These are phyloP conservation scores for Gouania willdenowi DNA, from an alignment of 2,797 vertebrate species.

Conservation along the genomic window DNA sequence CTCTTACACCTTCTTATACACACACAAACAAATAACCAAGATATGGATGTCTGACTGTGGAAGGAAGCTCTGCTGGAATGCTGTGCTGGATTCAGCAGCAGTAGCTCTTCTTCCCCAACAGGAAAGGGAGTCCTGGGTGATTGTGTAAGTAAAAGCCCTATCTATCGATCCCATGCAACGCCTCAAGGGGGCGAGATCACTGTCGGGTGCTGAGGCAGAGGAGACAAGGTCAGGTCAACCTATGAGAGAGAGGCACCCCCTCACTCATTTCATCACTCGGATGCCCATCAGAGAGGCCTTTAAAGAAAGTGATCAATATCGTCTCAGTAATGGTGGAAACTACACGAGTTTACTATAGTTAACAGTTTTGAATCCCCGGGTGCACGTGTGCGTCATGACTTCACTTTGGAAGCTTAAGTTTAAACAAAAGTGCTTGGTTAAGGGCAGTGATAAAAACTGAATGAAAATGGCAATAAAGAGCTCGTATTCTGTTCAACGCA, in stretches of 20 bases:
- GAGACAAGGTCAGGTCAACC: slow-evolving; percentile 72
- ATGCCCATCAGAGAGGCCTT: slow-evolving; percentile 48
- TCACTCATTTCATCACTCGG: slow-evolving; percentile 58
- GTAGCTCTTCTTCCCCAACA: slow-evolving; percentile 23
- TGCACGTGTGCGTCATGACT: background rate
- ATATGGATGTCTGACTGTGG: slow-evolving; percentile 21
- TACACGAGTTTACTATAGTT: background rate
- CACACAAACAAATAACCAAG: slow-evolving; percentile 34
- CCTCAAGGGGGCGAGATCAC: slow-evolving; percentile 48
- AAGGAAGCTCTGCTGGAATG: slow-evolving; percentile 44
- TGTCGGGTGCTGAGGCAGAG: slow-evolving; percentile 52
- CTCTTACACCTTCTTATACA: slow-evolving; percentile 14
- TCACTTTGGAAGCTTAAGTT: slow-evolving; percentile 8
- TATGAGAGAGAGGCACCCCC: slow-evolving; percentile 46
- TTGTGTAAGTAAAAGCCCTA: slow-evolving; percentile 47
- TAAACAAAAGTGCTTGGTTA: slow-evolving; percentile 10
- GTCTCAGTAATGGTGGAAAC: slow-evolving; percentile 6
- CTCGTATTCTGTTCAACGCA: slow-evolving; percentile 55
- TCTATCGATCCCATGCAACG: slow-evolving; percentile 45
- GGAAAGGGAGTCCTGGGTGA: slow-evolving; percentile 30
- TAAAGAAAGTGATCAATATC: slow-evolving; percentile 49
- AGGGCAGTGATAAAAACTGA: slow-evolving; percentile 8
- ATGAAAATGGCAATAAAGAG: slow-evolving; percentile 32
- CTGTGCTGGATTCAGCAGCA: slow-evolving; percentile 34
- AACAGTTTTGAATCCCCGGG: background rate